phyloP scores from a whole-genome alignment of 1,140 invertebrate genomes.

The Zaprionus nigranus region DNA sequence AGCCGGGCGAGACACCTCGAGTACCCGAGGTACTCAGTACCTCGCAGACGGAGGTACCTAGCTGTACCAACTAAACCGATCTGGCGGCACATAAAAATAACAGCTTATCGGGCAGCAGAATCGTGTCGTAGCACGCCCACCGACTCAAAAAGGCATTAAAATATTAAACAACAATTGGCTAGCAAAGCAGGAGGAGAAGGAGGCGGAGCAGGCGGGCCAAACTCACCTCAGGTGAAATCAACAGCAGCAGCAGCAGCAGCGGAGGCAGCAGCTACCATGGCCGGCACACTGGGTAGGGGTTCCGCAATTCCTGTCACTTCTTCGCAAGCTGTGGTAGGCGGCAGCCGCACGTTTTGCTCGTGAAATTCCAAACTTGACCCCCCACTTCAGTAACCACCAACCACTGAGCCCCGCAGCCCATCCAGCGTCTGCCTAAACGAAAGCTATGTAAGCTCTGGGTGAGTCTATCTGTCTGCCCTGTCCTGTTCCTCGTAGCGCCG shows the following conservation, averaged over 20 bases:
- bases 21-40: background rate
- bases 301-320: slow-evolving; percentile 28
- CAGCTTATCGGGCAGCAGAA: slow-evolving; percentile 76
- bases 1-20: background rate
- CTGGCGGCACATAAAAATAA: slow-evolving; percentile 77
- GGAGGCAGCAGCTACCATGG: background rate
- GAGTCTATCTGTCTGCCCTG: slow-evolving; percentile 11
- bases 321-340: slow-evolving; percentile 44
- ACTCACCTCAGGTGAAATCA: slow-evolving; percentile 71
- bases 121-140: slow-evolving; percentile 78
- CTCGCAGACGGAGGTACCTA: no score
- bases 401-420: slow-evolving; percentile 13
- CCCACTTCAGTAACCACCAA: slow-evolving; percentile 2
- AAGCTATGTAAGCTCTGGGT: slow-evolving; percentile 26
- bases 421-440: slow-evolving; percentile 2
- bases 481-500: slow-evolving; percentile 21
- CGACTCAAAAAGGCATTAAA: slow-evolving; percentile 80
- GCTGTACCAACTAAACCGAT: slow-evolving; percentile 35
- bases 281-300: slow-evolving; percentile 11
- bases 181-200: slow-evolving; percentile 4
- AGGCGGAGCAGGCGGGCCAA: background rate
- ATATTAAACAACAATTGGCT: slow-evolving; percentile 82
- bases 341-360: slow-evolving; percentile 75
- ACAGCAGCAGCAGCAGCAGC: slow-evolving; percentile 51
- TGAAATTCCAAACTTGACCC: slow-evolving; percentile 62